Base-by-base conservation (phyloP, 2,113 vertebrate genomes). In the Perognathus longimembris region DNA sequence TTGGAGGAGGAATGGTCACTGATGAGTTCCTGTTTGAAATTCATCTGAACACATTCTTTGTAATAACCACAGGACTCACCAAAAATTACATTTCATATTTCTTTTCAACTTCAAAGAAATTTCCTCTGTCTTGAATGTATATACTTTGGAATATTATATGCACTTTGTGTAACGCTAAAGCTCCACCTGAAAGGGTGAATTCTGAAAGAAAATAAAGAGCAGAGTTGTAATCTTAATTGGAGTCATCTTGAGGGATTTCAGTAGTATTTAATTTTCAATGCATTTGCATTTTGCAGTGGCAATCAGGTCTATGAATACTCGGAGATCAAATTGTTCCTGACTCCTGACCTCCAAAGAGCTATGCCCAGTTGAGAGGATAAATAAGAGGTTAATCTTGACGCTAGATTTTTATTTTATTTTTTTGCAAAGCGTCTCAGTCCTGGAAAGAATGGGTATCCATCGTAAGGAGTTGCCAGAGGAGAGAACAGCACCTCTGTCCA, bases 21-120 rank as follows among this genome's bases (percentile, higher is more conserved):
- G 85, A 96, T 93, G 92, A 97, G 95, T 76, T 92, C n/a, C 40
- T 93, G 94, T 79, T 96, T 97, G 94, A 96, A 96, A 97, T 97
- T 96, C 89, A 90, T 88, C 91, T 95, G 83, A 78, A 38, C 88
- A 89, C 34, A 94, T 64, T 93, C 69, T 92, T 92, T 88, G 66
- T 36, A 28, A 1, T 85, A 79, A 80, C 3, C 94, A 78, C 14
- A 94, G 87, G 96, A 92, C 38, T 59, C 81, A 83, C 14, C 61
- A 75, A 95, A 69, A 87, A 82, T 94, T 90, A 54, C 14, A 75
- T n/a, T 75, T 2, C 42, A 0, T 0, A 85, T 18, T 26, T 81
- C 36, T 59, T 95, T 88, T 57, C 3, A 82, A 92, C 89, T 90
- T 24, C 71, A 71, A 93, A 75, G 22, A n/a, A 50, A 17, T 79